phyloP scores from a whole-genome alignment of 2,888 invertebrate genomes.

The Brachycybe producta region DNA sequence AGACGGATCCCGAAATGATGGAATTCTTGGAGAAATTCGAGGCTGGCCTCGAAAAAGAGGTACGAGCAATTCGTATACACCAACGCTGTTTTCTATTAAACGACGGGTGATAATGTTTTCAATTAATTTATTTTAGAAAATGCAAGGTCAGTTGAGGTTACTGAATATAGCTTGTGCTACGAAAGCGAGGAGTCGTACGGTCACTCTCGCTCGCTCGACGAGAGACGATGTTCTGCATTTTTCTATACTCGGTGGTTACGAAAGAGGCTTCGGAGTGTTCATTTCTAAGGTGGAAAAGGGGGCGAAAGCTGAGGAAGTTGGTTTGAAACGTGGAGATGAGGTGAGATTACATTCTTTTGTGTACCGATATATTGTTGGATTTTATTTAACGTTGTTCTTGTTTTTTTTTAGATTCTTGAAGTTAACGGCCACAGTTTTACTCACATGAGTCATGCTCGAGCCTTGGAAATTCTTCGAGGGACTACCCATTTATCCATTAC shows the following conservation, averaged over 20 bases:
- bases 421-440: constrained; percentile 95
- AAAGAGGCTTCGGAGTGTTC: constrained; percentile 83
- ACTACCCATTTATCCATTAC: constrained; percentile 93
- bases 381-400: constrained; percentile 3
- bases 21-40: constrained; percentile 90
- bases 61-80: constrained; percentile 22
- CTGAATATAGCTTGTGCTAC: constrained; percentile 95
- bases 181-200: constrained; percentile 81
- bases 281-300: constrained; percentile 85
- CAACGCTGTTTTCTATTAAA: neutral
- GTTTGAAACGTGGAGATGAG: constrained; percentile 92
- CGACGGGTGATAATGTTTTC: neutral
- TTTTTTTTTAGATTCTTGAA: constrained; percentile 56
- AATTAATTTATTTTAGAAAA: constrained; percentile 41
- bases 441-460: constrained; percentile 78
- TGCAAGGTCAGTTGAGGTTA: constrained; percentile 58
- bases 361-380: neutral
- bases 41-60: constrained; percentile 60
- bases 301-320: constrained; percentile 89
- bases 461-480: constrained; percentile 80
- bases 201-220: constrained; percentile 80
- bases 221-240: constrained; percentile 86
- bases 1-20: constrained; percentile 91
- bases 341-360: constrained; percentile 15
- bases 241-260: constrained; percentile 84